Conservation (phyloP, 2,888 invertebrate genomes). For the Teleiodes luculella region DNA sequence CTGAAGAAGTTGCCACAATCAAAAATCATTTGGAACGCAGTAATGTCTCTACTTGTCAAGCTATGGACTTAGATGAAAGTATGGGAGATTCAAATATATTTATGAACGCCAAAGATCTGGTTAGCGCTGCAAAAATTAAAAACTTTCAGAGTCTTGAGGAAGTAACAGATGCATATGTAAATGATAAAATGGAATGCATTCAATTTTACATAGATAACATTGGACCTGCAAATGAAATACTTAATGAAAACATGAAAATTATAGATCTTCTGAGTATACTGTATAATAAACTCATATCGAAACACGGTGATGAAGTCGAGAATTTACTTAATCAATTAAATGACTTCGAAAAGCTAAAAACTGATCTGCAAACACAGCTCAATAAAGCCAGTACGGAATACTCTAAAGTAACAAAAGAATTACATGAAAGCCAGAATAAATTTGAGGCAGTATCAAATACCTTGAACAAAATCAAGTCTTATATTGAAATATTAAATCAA, state of each 20-base stretch:
- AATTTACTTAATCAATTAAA: slow-evolving; percentile 58
- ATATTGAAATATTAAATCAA: slow-evolving; percentile 34
- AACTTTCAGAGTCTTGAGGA: slow-evolving; percentile 36
- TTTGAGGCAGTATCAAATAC: slow-evolving; percentile 34
- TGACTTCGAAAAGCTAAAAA: slow-evolving; percentile 49
- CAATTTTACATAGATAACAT: slow-evolving; percentile 55
- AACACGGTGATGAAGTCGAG: slow-evolving; percentile 58
- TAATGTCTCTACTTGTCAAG: slow-evolving; percentile 45
- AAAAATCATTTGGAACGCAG: slow-evolving; percentile 61
- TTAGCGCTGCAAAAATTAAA: slow-evolving; percentile 29
- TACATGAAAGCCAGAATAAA: slow-evolving; percentile 41
- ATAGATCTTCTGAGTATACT: slow-evolving; percentile 63
- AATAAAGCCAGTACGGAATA: slow-evolving; percentile 33
- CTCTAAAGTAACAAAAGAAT: slow-evolving; percentile 34
- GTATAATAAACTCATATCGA: slow-evolving; percentile 45
- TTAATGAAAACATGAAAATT: slow-evolving; percentile 45
- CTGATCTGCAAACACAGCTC: slow-evolving; percentile 38
- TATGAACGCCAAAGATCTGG: slow-evolving; percentile 35
- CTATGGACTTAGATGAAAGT: slow-evolving; percentile 59
- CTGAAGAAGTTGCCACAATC: slow-evolving; percentile 64
- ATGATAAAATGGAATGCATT: slow-evolving; percentile 57
- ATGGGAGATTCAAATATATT: slow-evolving; percentile 45
- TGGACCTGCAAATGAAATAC: slow-evolving; percentile 38
- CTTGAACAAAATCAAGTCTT: slow-evolving; percentile 39
- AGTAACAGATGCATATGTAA: slow-evolving; percentile 39